Evolutionary conservation across 2,888 invertebrate species (phyloP).

Genomic region (Parochlus steinenii): DNA sequence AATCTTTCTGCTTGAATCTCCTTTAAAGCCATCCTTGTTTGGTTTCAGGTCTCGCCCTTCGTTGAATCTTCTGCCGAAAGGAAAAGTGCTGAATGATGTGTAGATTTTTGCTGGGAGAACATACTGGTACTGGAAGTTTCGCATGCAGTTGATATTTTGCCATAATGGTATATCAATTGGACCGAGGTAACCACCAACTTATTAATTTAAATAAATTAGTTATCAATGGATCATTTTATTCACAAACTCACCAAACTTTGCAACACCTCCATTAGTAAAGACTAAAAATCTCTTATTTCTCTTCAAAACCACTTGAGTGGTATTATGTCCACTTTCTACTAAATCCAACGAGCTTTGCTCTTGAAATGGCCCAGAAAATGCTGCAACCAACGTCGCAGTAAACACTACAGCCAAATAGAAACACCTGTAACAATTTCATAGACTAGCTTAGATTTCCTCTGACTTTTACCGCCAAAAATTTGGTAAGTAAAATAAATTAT

Average conservation of each 20-base stretch:
- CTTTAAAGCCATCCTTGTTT: not conserved
- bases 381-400: too few species aligned
- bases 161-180: constrained; percentile 9
- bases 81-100: constrained; percentile 1
- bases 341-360: too few species aligned
- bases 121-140: constrained; percentile 12
- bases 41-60: not conserved
- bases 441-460: too few species aligned
- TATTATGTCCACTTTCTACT: too few species aligned
- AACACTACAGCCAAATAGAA: too few species aligned
- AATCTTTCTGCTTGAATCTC: constrained; percentile 10
- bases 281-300: constrained; percentile 9
- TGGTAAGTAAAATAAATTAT: too few species aligned
- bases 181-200: constrained; percentile 4
- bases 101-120: constrained; percentile 2
- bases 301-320: too few species aligned
- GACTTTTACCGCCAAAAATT: too few species aligned
- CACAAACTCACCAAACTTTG: constrained; percentile 9
- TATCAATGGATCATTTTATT: not conserved
- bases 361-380: too few species aligned
- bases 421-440: too few species aligned
- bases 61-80: not conserved
- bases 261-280: constrained; percentile 2
- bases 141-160: constrained; percentile 10
- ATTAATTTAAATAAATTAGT: not conserved